Conservation (phyloP, 2,888 invertebrate species). For the Parthenolecanium corni region DNA sequence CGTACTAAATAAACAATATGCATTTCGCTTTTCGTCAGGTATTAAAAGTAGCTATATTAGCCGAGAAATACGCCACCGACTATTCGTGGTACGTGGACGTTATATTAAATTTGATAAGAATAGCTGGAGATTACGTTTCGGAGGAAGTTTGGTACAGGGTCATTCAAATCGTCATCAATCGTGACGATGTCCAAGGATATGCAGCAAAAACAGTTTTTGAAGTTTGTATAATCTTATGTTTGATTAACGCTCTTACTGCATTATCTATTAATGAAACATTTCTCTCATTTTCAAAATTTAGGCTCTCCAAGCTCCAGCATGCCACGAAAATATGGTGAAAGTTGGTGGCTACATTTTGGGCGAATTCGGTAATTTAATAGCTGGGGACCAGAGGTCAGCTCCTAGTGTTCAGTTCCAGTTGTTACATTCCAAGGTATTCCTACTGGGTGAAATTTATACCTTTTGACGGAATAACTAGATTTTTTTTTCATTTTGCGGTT, state of each 20-base stretch:
- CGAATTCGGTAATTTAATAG: slow-evolving; percentile 98
- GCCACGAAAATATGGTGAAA: slow-evolving; percentile 99
- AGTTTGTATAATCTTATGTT: slow-evolving; percentile 39
- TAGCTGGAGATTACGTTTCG: slow-evolving; percentile 98
- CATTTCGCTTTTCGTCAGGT: slow-evolving; percentile 42
- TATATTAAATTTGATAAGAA: slow-evolving; percentile 93
- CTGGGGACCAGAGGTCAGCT: slow-evolving; percentile 94
- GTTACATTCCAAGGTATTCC: slow-evolving; percentile 74
- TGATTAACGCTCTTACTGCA: not conserved
- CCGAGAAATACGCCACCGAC: slow-evolving; percentile 98
- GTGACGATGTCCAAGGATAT: slow-evolving; percentile 99
- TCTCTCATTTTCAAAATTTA: slow-evolving; percentile 35
- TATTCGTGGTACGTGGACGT: slow-evolving; percentile 99
- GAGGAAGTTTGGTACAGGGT: slow-evolving; percentile 99
- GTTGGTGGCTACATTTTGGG: slow-evolving; percentile 98
- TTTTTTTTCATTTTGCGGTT: not conserved
- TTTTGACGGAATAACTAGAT: not conserved
- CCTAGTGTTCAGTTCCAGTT: slow-evolving; percentile 96
- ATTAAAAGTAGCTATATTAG: slow-evolving; percentile 94
- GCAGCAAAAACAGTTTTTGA: slow-evolving; percentile 99
- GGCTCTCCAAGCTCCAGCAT: slow-evolving; percentile 95
- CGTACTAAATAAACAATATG: not conserved
- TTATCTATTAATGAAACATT: slow-evolving; percentile 3
- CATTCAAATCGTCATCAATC: slow-evolving; percentile 97
- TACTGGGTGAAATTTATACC: not conserved